phyloP scores from a whole-genome alignment of 2,113 vertebrate genomes.

The Perca schrenkii region DNA sequence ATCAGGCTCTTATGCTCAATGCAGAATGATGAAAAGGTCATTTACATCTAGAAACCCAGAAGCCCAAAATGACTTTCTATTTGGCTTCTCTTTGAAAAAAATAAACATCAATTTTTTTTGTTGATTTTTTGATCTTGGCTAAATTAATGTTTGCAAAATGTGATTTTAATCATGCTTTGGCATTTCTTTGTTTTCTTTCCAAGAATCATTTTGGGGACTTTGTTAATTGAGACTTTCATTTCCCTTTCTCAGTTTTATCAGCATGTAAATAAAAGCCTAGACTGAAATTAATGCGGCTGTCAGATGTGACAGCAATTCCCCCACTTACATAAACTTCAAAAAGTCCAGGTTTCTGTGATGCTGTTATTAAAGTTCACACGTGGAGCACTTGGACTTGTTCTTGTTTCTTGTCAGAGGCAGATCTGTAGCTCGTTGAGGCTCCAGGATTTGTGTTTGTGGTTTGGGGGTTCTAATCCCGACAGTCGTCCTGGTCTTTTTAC shows the following conservation, averaged over 20 bases:
- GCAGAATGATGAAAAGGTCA: neutral
- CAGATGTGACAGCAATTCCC: constrained; percentile 30
- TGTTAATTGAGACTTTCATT: constrained; percentile 3
- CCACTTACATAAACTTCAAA: constrained; percentile 40
- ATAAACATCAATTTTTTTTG: neutral
- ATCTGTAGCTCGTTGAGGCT: constrained; percentile 46
- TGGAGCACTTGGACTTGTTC: neutral
- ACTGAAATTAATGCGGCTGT: neutral
- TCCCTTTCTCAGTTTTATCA: neutral
- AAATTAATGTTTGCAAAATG: neutral
- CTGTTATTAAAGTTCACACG: constrained; percentile 53
- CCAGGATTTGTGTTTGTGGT: constrained; percentile 57
- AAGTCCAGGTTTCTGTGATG: constrained; percentile 28
- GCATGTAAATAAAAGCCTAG: neutral
- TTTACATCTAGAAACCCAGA: neutral
- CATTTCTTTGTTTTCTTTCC: neutral
- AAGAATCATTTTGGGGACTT: neutral
- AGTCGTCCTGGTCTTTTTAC: constrained; percentile 56
- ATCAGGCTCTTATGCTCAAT: neutral
- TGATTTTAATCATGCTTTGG: neutral
- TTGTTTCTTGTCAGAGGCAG: constrained; percentile 37
- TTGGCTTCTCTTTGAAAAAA: too few species aligned
- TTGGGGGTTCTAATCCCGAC: constrained; percentile 48
- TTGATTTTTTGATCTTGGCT: neutral
- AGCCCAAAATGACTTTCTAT: neutral